These are phyloP conservation scores for Peromyscus melanophrys DNA, from an alignment of 2,797 vertebrate species.

Conservation along the genomic window DNA sequence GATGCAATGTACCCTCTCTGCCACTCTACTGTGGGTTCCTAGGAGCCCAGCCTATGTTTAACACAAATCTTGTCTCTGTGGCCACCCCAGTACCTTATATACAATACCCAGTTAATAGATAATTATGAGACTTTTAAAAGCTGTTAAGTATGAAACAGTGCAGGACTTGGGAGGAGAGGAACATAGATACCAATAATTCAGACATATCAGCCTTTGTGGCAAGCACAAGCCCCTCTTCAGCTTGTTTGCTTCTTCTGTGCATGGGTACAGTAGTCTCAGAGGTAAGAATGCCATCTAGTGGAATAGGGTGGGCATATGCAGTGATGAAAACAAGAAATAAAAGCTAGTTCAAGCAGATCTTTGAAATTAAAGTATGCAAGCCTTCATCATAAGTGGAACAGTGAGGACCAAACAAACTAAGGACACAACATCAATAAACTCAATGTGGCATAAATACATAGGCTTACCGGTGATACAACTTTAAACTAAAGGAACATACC, in stretches of 20 bases:
- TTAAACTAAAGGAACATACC: background rate
- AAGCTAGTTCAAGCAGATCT: slow-evolving; percentile 2
- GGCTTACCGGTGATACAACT: background rate
- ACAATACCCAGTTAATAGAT: background rate
- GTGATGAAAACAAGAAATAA: slow-evolving; percentile 55
- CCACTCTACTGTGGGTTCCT: background rate
- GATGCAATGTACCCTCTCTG: background rate
- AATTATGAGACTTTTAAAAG: slow-evolving; percentile 32
- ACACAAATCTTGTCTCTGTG: background rate
- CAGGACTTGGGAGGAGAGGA: background rate
- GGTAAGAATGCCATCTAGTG: slow-evolving; percentile 76
- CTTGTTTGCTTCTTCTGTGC: background rate
- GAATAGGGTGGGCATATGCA: background rate
- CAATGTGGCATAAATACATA: background rate
- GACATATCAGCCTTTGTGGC: background rate
- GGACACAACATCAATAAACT: background rate
- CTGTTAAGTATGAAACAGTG: background rate
- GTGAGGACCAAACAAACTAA: background rate
- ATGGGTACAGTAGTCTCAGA: background rate
- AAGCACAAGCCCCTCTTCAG: background rate
- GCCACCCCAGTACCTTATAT: background rate
- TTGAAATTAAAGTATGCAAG: slow-evolving; percentile 22
- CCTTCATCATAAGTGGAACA: background rate
- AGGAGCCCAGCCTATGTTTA: background rate
- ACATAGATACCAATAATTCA: background rate